Conservation (phyloP, 2,797 vertebrate genomes). For the Steatocranus sp. region DNA sequence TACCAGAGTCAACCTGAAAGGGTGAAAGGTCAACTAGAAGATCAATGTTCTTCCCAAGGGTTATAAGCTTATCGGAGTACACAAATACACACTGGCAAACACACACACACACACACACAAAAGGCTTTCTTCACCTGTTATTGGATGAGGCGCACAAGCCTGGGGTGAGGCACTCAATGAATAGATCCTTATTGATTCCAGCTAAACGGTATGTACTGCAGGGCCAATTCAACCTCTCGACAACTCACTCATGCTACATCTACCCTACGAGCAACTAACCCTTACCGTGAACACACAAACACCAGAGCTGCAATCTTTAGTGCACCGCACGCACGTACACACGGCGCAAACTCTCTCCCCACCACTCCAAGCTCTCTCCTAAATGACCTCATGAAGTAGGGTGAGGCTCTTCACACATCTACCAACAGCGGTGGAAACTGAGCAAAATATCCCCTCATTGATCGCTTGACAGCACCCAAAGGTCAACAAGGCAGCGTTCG, state of each 20-base stretch:
- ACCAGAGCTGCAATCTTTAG: slow-evolving; percentile 10
- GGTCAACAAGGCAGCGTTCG: slow-evolving; percentile 66
- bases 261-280: slow-evolving; percentile 25
- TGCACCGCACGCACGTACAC: slow-evolving; percentile 9
- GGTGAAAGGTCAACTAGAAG: slow-evolving; percentile 34
- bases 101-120: background rate
- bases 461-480: slow-evolving; percentile 57
- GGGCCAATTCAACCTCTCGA: slow-evolving; percentile 63
- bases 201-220: slow-evolving; percentile 48
- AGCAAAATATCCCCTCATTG: slow-evolving; percentile 63
- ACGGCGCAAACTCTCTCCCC: slow-evolving; percentile 1
- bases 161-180: slow-evolving; percentile 61
- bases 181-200: slow-evolving; percentile 76
- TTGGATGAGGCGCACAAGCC: slow-evolving; percentile 43
- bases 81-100: background rate
- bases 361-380: slow-evolving; percentile 55
- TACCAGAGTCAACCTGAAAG: background rate
- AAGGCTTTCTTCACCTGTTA: slow-evolving; percentile 41
- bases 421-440: slow-evolving; percentile 37
- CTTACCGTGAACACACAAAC: slow-evolving; percentile 14
- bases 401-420: slow-evolving; percentile 50
- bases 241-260: slow-evolving; percentile 32
- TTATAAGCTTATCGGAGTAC: slow-evolving; percentile 40
- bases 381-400: slow-evolving; percentile 50
- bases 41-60: slow-evolving; percentile 7